These are phyloP conservation scores for Styela plicata DNA, from an alignment of 23 tunicate genomes.

Conservation along the genomic window DNA sequence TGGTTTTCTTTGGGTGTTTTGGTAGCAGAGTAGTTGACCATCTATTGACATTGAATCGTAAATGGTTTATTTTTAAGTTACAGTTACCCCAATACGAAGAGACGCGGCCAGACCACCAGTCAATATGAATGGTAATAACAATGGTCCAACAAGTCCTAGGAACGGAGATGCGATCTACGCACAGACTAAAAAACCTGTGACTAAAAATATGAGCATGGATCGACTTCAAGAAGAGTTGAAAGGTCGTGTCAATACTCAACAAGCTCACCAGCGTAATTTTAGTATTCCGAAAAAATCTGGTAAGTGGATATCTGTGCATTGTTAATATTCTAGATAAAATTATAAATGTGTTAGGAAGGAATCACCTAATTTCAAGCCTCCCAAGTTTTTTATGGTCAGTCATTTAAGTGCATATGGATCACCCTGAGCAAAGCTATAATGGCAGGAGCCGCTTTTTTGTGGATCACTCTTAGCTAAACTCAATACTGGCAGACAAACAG, in stretches of 20 bases:
- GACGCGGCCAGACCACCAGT: neutral
- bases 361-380: no score
- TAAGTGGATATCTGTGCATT: no score
- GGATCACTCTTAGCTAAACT: no score
- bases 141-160: neutral
- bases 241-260: constrained; percentile 54
- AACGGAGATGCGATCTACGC: neutral
- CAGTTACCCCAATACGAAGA: constrained; percentile 7
- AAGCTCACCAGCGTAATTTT: constrained; percentile 57
- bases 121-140: neutral
- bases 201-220: constrained; percentile 9
- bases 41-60: neutral
- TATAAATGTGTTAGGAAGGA: no score
- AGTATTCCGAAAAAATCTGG: constrained; percentile 63
- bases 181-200: neutral
- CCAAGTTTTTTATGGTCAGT: no score
- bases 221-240: constrained; percentile 66
- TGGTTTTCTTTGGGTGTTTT: no score
- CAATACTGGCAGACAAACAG: no score
- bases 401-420: no score
- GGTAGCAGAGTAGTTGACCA: no score
- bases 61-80: neutral
- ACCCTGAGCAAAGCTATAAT: no score
- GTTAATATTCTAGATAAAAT: no score
- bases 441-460: no score